A percentile compares a stretch with the other conserved stretches of the same genome.
These are phyloP conservation scores for Ectropis grisescens DNA, from an alignment of 1,140 invertebrate genomes.

Conservation along the genomic window DNA sequence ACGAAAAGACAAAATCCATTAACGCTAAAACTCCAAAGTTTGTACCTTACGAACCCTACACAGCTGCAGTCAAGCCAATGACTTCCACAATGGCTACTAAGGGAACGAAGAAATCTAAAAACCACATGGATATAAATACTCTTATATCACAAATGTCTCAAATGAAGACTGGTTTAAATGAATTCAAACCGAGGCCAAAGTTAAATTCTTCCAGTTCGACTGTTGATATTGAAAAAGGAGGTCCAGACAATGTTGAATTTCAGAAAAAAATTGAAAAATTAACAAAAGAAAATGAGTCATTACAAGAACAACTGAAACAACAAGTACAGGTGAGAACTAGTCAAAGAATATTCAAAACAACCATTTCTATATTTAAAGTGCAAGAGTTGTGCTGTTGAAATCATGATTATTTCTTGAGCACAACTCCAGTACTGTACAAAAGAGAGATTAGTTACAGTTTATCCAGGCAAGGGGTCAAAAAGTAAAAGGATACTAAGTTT, in stretches of 20 bases:
- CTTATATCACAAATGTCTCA: slow-evolving; percentile 78
- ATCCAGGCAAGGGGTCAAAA: too few species aligned
- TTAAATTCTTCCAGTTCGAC: slow-evolving; percentile 68
- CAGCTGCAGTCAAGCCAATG: slow-evolving; percentile 86
- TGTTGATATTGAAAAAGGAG: slow-evolving; percentile 18
- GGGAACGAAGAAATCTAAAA: slow-evolving; percentile 66
- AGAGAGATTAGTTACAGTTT: too few species aligned
- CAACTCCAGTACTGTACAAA: too few species aligned
- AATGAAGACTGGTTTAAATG: slow-evolving; percentile 70
- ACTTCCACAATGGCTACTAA: slow-evolving; percentile 68
- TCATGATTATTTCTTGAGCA: too few species aligned
- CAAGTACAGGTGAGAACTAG: slow-evolving; percentile 56
- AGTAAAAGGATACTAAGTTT: too few species aligned
- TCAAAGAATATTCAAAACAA: too few species aligned
- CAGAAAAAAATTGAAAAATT: slow-evolving; percentile 46
- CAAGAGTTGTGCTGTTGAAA: too few species aligned
- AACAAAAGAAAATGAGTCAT: slow-evolving; percentile 43
- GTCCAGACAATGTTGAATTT: slow-evolving; percentile 39
- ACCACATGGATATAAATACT: slow-evolving; percentile 79
- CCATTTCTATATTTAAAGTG: too few species aligned
- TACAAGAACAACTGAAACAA: slow-evolving; percentile 64
- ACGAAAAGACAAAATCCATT: slow-evolving; percentile 38
- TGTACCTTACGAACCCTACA: slow-evolving; percentile 90
- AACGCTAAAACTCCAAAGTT: slow-evolving; percentile 83
- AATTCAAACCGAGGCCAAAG: slow-evolving; percentile 53